Evolutionary conservation across 2,797 vertebrate genomes (phyloP), one percentile per base, ranked within the genome.

Genomic region (Sebastes reedi): DNA sequence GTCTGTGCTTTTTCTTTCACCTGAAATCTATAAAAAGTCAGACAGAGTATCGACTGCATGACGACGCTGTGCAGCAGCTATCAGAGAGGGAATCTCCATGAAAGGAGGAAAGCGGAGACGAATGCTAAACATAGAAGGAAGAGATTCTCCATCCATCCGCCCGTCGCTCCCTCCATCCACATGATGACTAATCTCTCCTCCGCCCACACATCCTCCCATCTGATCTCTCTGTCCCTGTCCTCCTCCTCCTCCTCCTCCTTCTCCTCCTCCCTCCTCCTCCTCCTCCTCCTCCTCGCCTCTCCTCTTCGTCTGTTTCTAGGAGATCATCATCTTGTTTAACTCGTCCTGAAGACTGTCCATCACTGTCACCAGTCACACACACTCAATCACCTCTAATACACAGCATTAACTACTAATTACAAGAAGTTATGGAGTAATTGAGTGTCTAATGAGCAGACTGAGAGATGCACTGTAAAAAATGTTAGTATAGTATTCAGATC

Each of bases 101-200:
- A 80, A 68, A 77, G 8, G 14, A 62, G 52, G 65, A 55, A 65
- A 77, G 65, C 8, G 3, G 73, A 72, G 68, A 58, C 24, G 14
- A 64, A 64, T 6, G 72, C 72, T 81, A 50, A 78, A 86, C 36
- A 87, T 73, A 76, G 76, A 78, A 11, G 36, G 73, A 73, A 11
- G 30, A 81, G 64, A 73, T 34, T 52, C 81, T 82, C 54, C 39
- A 1, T 82, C 72, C 4, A 3, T 39, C 55, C 42, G 0, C 27
- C 69, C 2, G 3, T 25, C 32, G 6, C 34, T 73, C 72, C 5
- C 0, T 68, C 71, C 81, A 60, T 71, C 79, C 74, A 77, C 75
- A 73, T 10, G 79, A 88, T 80, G 89, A 92, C 77, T 86, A 85
- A 90, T 89, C 80, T 55, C 46, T 82, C 73, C 67, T 79, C 75